These are phyloP conservation scores for Epinotia demarniana DNA, from an alignment of 2,888 invertebrate species.

Conservation along the genomic window DNA sequence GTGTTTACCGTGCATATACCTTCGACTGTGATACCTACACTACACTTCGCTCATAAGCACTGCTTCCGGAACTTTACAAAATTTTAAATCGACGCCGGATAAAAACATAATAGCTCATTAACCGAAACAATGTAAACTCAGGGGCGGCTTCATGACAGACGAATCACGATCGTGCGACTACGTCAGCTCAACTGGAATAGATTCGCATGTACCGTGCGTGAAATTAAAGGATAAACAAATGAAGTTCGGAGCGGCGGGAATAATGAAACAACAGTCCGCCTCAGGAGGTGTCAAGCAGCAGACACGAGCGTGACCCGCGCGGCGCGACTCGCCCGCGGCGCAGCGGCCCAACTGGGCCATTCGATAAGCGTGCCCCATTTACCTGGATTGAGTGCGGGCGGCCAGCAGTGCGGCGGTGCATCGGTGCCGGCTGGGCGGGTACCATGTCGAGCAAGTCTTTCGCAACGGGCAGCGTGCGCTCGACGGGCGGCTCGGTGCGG, in stretches of 20 bases:
- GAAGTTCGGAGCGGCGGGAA: slow-evolving; percentile 75
- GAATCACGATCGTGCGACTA: slow-evolving; percentile 71
- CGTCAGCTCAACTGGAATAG: slow-evolving; percentile 82
- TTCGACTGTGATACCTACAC: slow-evolving; percentile 32
- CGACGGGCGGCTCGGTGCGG: slow-evolving; percentile 76
- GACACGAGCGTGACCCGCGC: slow-evolving; percentile 79
- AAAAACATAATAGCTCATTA: slow-evolving; percentile 58
- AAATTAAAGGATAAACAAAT: slow-evolving; percentile 85
- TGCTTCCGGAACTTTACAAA: slow-evolving; percentile 14
- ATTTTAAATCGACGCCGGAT: slow-evolving; percentile 45
- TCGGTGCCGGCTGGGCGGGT: slow-evolving; percentile 52
- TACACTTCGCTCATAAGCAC: slow-evolving; percentile 24
- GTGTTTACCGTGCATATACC: slow-evolving; percentile 35
- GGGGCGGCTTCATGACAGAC: slow-evolving; percentile 70
- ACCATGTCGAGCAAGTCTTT: slow-evolving; percentile 84
- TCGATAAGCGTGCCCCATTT: slow-evolving; percentile 81
- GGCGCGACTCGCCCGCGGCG: slow-evolving; percentile 65
- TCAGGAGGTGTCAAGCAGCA: slow-evolving; percentile 79
- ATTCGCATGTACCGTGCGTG: slow-evolving; percentile 72
- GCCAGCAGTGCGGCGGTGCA: slow-evolving; percentile 61
- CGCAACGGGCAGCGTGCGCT: slow-evolving; percentile 83
- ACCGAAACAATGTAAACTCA: slow-evolving; percentile 73
- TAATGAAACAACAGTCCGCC: slow-evolving; percentile 80
- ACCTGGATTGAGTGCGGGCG: slow-evolving; percentile 63
- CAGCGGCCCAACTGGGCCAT: slow-evolving; percentile 75